Evolutionary conservation across 2,113 vertebrate species (phyloP).

Genomic region (Platysteira castanea): DNA sequence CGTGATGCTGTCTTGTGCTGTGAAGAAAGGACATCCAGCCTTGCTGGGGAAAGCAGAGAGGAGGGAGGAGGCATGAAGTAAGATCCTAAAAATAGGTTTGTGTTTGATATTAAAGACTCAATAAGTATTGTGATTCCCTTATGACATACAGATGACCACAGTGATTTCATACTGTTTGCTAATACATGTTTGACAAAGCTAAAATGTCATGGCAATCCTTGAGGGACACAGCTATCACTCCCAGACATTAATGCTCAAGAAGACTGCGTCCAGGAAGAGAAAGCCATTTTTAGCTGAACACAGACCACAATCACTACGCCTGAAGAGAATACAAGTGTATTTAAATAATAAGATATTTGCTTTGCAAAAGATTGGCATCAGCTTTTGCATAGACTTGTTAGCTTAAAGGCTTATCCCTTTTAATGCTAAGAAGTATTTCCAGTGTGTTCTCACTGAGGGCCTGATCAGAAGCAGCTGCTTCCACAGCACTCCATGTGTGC

Average conservation of each 20-base stretch:
- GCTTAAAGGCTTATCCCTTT: conserved; percentile 54
- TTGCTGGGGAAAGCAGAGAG: background rate
- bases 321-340: conserved; percentile 29
- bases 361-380: conserved; percentile 38
- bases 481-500: background rate
- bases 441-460: background rate
- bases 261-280: background rate
- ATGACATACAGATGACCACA: background rate
- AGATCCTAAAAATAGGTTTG: background rate
- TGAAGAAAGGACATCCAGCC: background rate
- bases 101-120: background rate
- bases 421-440: conserved; percentile 6
- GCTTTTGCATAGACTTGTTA: background rate
- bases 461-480: conserved; percentile 30
- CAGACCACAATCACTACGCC: background rate
- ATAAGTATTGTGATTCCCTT: background rate
- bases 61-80: background rate
- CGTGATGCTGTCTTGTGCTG: background rate
- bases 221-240: background rate
- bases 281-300: background rate
- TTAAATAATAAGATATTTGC: conserved; percentile 51
- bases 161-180: background rate
- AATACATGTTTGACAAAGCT: background rate
- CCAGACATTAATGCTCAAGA: background rate
- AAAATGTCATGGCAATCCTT: background rate